Base-by-base conservation (phyloP, 2,888 invertebrate species). In the Lypha dubia region DNA sequence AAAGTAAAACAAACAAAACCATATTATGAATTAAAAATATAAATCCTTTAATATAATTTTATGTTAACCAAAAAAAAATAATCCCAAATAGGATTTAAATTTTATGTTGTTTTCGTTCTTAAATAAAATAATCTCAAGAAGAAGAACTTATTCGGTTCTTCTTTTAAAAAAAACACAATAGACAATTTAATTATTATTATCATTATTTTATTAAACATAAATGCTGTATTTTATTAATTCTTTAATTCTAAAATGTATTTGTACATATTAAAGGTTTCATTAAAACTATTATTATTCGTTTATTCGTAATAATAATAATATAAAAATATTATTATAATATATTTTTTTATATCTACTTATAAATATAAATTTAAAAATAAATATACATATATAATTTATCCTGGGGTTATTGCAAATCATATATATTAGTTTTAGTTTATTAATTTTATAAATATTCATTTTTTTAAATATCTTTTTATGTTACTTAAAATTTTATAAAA, bases 381-480 rank as follows among this genome's bases (percentile, higher is more conserved):
- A 24, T n/a, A 46, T 4, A 22, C 22, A 51, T 24, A 58, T 58
- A 49, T 58, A 67, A 76, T 60, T 68, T 51, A 62, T 68, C 60
- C 15, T 65, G 75, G 83, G 79, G 75, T 75, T 79, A 65, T 75
- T 83, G 83, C 83, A 83, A 83, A 83, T 67, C 49, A 74, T 83
- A 79, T 6, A 68, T 41, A 65, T 74, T 79, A 74, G n/a, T 53
- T 63, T 38, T 74, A 80, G 22, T n/a, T n/a, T n/a, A n/a, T n/a
- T n/a, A n/a, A 3, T 38, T 38, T 28, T 38, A 73, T 70, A 28
- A 28, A 62, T 63, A 53, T 38, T 46, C 24, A 46, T 28, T 28
- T 68, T 53, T 65, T 82, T 56, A 8, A 82, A 71, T 44, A 60
- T 28, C 3, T 60, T 80, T 63, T 81, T 76, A 60, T 73, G 68